Base-by-base conservation (phyloP, 2,113 vertebrate genomes). In the Notiomystis cincta region DNA sequence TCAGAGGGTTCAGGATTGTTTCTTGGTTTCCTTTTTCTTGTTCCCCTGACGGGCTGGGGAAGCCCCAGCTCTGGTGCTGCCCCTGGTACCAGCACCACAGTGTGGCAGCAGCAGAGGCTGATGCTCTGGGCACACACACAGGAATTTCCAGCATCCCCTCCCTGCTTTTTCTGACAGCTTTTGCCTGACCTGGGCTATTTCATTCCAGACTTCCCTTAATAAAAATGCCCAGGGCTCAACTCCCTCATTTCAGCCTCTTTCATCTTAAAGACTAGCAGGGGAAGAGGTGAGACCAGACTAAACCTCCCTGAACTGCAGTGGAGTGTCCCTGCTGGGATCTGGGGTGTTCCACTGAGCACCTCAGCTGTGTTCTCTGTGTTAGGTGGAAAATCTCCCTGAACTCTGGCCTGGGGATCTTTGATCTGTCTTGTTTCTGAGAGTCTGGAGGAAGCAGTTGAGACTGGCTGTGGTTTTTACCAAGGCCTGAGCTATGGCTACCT, bases 31-130 rank as follows among this genome's bases (percentile, higher is more conserved):
- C 24, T 33, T 7, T 71, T 76, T 16, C 30, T 71, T 7, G 1
- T 33, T 72, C 30, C n/a, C 61, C 44, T 38, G 33, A 20, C 0
- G 4, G 44, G 35, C 47, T 51, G 60, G 47, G 44, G 61, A 47
- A 73, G 76, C 14, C 13, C 40, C 10, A 7, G 67, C 51, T n/a
- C 22, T 0, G 0, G 11, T 33, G 61, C 58, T 2, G 0, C 47
- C 51, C 30, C 56, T 24, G 65, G 48, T 16, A 44, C 19, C 33
- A 24, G 56, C 54, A 69, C 40, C 2, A 6, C 30, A 16, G 62
- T 27, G 54, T 54, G 62, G 58, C 54, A 31, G 86, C 62, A 24
- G 82, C 53, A 23, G 54, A 45, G 60, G 54, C 35, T 50, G 67
- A 24, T 1, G 40, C 47, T 66, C 47, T 13, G 18, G 8, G 61